phyloP scores from a whole-genome alignment of 2,113 vertebrate genomes.

The Oryzias melastigma region DNA sequence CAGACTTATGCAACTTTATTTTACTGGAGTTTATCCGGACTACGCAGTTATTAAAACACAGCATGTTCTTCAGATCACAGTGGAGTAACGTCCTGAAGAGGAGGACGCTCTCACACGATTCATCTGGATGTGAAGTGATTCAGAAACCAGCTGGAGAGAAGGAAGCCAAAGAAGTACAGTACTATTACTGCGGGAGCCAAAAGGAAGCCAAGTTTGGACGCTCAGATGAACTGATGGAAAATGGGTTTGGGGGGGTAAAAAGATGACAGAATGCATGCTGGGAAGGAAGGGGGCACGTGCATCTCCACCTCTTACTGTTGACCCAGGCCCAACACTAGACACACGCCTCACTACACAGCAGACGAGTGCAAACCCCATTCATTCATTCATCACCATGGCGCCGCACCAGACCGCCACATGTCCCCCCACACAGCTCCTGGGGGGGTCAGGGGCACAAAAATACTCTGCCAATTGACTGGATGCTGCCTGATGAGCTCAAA shows the following conservation, averaged over 20 bases:
- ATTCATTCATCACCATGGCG: constrained; percentile 52
- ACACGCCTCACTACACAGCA: constrained; percentile 51
- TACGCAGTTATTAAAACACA: too few species aligned
- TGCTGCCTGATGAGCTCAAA: constrained; percentile 35
- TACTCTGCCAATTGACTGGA: constrained; percentile 13
- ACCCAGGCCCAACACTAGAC: constrained; percentile 43
- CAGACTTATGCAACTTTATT: too few species aligned
- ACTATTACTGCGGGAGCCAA: constrained; percentile 24
- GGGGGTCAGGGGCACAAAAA: constrained; percentile 36
- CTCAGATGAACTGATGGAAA: constrained; percentile 24
- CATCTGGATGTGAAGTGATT: constrained; percentile 27
- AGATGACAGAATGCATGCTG: background rate
- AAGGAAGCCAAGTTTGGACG: constrained; percentile 8
- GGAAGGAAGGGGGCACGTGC: constrained; percentile 1
- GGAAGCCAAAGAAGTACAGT: constrained; percentile 34
- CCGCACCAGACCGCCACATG: constrained; percentile 35
- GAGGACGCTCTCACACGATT: constrained; percentile 31
- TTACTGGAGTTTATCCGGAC: too few species aligned
- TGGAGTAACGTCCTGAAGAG: background rate
- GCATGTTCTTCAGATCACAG: too few species aligned
- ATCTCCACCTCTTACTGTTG: constrained; percentile 5
- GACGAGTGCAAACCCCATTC: constrained; percentile 54
- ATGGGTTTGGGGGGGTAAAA: background rate
- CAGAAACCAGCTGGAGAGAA: constrained; percentile 60
- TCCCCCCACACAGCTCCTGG: constrained; percentile 16